Percentiles rank a stretch among this genome's conserved stretches.
Conservation (phyloP, 1,140 invertebrate species). For the Conopomorpha cramerella region DNA sequence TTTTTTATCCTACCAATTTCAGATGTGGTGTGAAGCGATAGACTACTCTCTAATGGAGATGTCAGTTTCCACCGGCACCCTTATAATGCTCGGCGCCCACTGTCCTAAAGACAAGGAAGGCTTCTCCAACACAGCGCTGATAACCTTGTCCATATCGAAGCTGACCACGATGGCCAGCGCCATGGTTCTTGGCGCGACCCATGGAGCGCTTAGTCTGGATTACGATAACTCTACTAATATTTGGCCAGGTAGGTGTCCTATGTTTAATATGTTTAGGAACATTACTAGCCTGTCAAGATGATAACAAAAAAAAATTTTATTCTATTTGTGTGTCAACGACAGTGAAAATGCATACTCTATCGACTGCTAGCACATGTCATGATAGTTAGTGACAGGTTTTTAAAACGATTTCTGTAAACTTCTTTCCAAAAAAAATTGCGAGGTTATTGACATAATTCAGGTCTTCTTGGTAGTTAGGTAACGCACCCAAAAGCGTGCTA, state of each 20-base stretch:
- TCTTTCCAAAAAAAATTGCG: too few species aligned
- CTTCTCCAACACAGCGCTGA: constrained; percentile 20
- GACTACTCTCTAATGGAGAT: constrained; percentile 35
- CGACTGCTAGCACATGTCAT: too few species aligned
- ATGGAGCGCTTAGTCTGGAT: constrained; percentile 28
- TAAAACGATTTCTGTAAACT: too few species aligned
- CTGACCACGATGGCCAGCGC: constrained; percentile 18
- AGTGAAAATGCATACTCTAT: too few species aligned
- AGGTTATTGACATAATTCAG: too few species aligned
- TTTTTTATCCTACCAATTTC: constrained; percentile 4
- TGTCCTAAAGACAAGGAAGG: constrained; percentile 26
- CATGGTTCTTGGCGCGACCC: constrained; percentile 24
- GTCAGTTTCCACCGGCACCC: constrained; percentile 26
- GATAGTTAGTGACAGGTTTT: too few species aligned
- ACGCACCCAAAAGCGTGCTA: too few species aligned
- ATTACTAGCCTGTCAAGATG: too few species aligned
- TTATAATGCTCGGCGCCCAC: constrained; percentile 39
- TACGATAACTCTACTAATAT: constrained; percentile 32
- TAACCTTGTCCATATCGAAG: constrained; percentile 23
- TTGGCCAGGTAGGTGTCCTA: constrained; percentile 17
- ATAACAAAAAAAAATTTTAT: too few species aligned
- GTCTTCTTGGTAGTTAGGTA: too few species aligned
- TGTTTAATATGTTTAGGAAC: too few species aligned
- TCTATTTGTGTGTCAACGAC: too few species aligned
- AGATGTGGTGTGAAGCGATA: constrained; percentile 42